A percentile compares a stretch with the other conserved stretches of the same genome.
Evolutionary conservation across 2,888 invertebrate genomes (phyloP).

Genomic region (Girardia tigrina): DNA sequence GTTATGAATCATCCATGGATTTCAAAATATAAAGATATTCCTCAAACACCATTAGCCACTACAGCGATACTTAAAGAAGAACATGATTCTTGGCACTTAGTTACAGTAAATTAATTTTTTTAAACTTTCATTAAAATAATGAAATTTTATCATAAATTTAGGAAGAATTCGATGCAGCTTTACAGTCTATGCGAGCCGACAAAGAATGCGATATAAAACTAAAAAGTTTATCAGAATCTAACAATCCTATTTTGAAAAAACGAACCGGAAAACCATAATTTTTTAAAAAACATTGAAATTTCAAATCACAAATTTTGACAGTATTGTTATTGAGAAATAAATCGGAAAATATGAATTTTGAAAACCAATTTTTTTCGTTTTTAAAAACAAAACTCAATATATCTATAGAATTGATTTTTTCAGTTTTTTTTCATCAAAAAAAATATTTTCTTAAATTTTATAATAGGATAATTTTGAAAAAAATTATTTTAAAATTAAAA

Average conservation of each 20-base stretch:
- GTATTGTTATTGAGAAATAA: too few relatives aligned
- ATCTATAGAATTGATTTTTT: too few relatives aligned
- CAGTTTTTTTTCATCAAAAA: too few relatives aligned
- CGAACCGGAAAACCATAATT: constrained; percentile 49
- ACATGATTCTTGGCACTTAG: constrained; percentile 83
- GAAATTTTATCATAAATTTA: constrained; percentile 39
- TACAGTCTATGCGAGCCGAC: constrained; percentile 94
- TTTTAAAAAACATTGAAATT: too few relatives aligned
- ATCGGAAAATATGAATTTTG: too few relatives aligned
- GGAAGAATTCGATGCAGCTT: constrained; percentile 91
- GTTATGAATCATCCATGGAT: constrained; percentile 78
- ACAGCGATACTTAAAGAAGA: constrained; percentile 74
- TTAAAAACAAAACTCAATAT: too few relatives aligned
- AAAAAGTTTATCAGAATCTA: constrained; percentile 68
- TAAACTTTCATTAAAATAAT: not conserved
- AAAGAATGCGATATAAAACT: constrained; percentile 68
- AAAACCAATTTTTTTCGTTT: too few relatives aligned
- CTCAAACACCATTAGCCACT: constrained; percentile 83
- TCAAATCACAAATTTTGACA: too few relatives aligned
- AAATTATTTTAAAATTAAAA: too few relatives aligned
- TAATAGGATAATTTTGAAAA: too few relatives aligned
- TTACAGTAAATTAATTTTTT: constrained; percentile 56
- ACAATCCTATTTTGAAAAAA: constrained; percentile 77
- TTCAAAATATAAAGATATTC: constrained; percentile 71
- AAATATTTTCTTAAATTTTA: too few relatives aligned